Evolutionary conservation across 2,113 vertebrate species (phyloP).

Genomic region (Rattus rattus): DNA sequence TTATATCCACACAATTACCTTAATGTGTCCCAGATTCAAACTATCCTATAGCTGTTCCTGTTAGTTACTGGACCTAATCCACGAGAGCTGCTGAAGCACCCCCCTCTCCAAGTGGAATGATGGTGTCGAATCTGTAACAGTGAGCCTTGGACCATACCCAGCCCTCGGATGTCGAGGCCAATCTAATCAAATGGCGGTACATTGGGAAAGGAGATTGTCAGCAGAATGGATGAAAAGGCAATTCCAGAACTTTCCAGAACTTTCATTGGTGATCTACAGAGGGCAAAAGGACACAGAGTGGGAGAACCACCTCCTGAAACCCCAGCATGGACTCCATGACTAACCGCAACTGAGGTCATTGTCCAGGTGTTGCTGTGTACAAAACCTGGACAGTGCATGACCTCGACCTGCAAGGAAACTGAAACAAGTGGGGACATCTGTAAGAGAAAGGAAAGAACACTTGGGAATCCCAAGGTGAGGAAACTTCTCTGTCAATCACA

Average conservation of each 20-base stretch:
- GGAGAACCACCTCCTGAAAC: background rate
- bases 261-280: constrained; percentile 54
- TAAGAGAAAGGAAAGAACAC: background rate
- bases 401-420: background rate
- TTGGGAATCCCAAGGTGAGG: background rate
- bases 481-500: background rate
- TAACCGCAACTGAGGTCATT: background rate
- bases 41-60: background rate
- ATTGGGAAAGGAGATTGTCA: constrained; percentile 46
- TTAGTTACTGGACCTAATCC: constrained; percentile 49
- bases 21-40: constrained; percentile 61
- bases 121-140: constrained; percentile 42
- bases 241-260: constrained; percentile 60
- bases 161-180: constrained; percentile 38
- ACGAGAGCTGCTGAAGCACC: constrained; percentile 1
- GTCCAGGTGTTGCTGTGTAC: background rate
- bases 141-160: constrained; percentile 56
- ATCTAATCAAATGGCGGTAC: constrained; percentile 63
- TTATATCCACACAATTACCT: constrained; percentile 26
- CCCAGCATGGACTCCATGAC: background rate
- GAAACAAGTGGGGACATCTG: background rate
- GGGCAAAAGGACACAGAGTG: constrained; percentile 48
- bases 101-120: constrained; percentile 33
- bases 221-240: constrained; percentile 29
- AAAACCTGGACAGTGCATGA: background rate